Percentiles rank a stretch among this genome's conserved stretches.
These are phyloP conservation scores for Sternotherus odoratus DNA, from an alignment of 2,797 vertebrate species.

Conservation along the genomic window DNA sequence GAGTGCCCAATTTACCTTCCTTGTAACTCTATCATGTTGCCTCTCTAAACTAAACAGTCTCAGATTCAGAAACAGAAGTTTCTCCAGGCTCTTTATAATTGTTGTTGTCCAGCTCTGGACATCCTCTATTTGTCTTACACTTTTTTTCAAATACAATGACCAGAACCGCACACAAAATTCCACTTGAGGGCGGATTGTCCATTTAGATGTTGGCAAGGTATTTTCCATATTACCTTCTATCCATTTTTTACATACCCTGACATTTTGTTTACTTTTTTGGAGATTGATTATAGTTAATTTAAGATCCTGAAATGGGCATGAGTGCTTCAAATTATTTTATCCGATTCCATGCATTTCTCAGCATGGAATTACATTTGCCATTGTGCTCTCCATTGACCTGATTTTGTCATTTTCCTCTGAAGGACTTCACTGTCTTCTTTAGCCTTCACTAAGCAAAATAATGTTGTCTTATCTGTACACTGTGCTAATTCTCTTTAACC, in stretches of 20 bases:
- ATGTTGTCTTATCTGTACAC: background rate
- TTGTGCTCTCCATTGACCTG: background rate
- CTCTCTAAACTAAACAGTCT: background rate
- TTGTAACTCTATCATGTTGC: background rate
- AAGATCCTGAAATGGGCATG: background rate
- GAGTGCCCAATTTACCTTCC: background rate
- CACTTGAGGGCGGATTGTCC: background rate
- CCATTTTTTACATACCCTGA: background rate
- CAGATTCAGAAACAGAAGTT: background rate
- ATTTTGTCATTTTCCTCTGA: background rate
- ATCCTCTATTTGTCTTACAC: background rate
- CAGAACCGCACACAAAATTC: background rate
- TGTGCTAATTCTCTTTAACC: background rate
- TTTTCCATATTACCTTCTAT: background rate
- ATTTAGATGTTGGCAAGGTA: conserved; percentile 9
- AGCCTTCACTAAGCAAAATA: background rate
- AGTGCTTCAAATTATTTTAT: background rate
- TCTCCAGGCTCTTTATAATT: background rate
- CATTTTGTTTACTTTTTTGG: background rate
- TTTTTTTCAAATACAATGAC: background rate
- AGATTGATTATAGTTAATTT: conserved; percentile 13
- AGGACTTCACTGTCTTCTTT: background rate
- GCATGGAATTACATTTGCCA: background rate
- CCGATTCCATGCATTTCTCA: background rate
- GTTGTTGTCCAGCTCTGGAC: background rate